phyloP scores from a whole-genome alignment of 2,888 invertebrate species.

The Hololepta plana region DNA sequence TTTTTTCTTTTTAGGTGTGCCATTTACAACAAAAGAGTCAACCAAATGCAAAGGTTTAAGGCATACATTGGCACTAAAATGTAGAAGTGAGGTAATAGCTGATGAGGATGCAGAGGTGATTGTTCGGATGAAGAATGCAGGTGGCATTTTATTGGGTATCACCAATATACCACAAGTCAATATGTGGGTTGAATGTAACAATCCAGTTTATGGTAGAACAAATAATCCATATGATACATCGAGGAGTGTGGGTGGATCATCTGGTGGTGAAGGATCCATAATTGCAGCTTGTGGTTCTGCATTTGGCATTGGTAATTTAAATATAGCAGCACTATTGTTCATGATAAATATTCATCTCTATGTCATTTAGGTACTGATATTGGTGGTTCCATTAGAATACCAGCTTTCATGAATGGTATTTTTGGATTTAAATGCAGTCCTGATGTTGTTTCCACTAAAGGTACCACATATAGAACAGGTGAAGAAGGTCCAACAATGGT shows the following conservation, averaged over 20 bases:
- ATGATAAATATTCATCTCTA: conserved; percentile 1
- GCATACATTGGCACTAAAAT: conserved; percentile 51
- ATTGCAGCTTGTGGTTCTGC: conserved; percentile 64
- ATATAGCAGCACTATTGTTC: neutral
- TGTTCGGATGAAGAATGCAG: conserved; percentile 50
- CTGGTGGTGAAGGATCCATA: conserved; percentile 70
- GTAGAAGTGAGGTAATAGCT: conserved; percentile 42
- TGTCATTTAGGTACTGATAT: conserved; percentile 62
- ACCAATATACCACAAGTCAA: conserved; percentile 93
- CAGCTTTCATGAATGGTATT: conserved; percentile 76
- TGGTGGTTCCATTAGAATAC: conserved; percentile 92
- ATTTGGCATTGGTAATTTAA: conserved; percentile 54
- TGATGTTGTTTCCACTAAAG: conserved; percentile 27
- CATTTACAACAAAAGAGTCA: conserved; percentile 84
- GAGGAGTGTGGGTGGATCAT: conserved; percentile 79
- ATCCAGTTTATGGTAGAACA: conserved; percentile 75
- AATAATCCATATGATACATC: conserved; percentile 81
- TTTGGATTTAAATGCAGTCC: conserved; percentile 67
- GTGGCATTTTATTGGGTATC: conserved; percentile 67
- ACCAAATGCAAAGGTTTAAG: conserved; percentile 44
- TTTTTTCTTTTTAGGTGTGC: conserved; percentile 45
- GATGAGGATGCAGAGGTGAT: conserved; percentile 66
- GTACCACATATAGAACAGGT: conserved; percentile 14
- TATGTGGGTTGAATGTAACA: conserved; percentile 80
- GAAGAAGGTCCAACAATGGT: conserved; percentile 46